Evolutionary conservation across 2,888 invertebrate genomes (phyloP).

Genomic region (Phortica magna): DNA sequence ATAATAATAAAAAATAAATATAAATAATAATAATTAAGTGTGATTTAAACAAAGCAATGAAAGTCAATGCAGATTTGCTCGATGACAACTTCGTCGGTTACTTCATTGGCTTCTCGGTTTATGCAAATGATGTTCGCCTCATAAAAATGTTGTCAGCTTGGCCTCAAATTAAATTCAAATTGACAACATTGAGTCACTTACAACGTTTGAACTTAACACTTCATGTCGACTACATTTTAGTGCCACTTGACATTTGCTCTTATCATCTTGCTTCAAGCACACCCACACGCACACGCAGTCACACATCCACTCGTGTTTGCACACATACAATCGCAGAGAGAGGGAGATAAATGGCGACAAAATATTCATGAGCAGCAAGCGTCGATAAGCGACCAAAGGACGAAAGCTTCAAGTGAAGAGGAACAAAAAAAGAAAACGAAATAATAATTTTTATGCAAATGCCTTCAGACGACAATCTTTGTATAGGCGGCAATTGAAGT

Average conservation of each 20-base stretch:
- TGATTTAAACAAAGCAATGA: too few species aligned
- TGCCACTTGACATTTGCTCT: background rate
- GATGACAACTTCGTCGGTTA: too few species aligned
- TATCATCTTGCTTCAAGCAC: background rate
- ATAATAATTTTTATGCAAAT: conserved; percentile 52
- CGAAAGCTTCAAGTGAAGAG: conserved; percentile 3
- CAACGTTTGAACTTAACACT: background rate
- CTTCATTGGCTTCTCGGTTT: conserved; percentile 21
- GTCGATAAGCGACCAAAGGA: conserved; percentile 47
- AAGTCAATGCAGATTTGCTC: background rate
- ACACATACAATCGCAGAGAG: background rate
- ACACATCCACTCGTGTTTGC: too few species aligned
- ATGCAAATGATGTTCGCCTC: conserved; percentile 56
- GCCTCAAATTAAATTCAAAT: background rate
- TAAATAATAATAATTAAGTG: background rate
- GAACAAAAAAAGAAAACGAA: conserved; percentile 8
- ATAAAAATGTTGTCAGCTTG: conserved; percentile 61
- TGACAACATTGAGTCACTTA: background rate
- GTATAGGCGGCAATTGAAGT: background rate
- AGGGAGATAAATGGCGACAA: conserved; percentile 52
- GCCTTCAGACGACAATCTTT: conserved; percentile 34
- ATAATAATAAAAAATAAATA: conserved; percentile 1
- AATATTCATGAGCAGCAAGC: conserved; percentile 67
- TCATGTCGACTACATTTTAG: background rate
- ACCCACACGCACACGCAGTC: conserved; percentile 38